phyloP scores from a whole-genome alignment of 1,140 invertebrate species.

The Dryas iulia region DNA sequence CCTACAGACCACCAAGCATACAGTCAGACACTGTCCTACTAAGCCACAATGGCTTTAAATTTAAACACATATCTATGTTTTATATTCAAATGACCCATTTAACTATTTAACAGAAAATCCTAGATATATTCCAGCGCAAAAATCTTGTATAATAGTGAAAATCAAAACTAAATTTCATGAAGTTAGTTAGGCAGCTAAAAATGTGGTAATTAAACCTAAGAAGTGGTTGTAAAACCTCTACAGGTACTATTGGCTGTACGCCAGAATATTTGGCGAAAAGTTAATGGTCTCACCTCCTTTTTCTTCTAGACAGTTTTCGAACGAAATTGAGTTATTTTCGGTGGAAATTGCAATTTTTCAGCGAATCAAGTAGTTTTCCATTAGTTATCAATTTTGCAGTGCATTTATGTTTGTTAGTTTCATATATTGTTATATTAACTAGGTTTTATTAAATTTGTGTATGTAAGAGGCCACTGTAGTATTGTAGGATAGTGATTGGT shows the following conservation, averaged over 20 bases:
- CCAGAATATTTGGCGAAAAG: constrained; percentile 23
- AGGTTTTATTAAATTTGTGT: too few relatives aligned
- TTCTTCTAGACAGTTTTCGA: constrained; percentile 4
- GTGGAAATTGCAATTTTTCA: not conserved
- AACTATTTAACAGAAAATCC: not conserved
- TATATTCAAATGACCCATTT: too few relatives aligned
- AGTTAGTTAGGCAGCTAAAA: constrained; percentile 7
- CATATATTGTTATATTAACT: too few relatives aligned
- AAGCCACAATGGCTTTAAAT: too few relatives aligned
- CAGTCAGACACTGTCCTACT: not conserved
- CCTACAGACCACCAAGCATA: not conserved
- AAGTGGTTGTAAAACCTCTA: constrained; percentile 14
- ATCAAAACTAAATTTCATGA: not conserved
- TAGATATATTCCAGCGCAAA: not conserved
- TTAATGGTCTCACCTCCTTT: constrained; percentile 17
- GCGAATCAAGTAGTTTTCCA: not conserved
- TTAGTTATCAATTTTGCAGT: not conserved
- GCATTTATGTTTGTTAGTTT: too few relatives aligned
- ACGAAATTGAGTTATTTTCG: not conserved
- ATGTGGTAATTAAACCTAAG: constrained; percentile 21
- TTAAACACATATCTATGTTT: too few relatives aligned
- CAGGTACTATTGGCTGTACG: constrained; percentile 21
- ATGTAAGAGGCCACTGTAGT: too few relatives aligned
- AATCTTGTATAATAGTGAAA: not conserved
- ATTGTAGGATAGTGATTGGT: too few relatives aligned